These are phyloP conservation scores for Chondrosia reniformis DNA, from an alignment of 37 sponge, comb jelly and placozoan species.

Conservation along the genomic window DNA sequence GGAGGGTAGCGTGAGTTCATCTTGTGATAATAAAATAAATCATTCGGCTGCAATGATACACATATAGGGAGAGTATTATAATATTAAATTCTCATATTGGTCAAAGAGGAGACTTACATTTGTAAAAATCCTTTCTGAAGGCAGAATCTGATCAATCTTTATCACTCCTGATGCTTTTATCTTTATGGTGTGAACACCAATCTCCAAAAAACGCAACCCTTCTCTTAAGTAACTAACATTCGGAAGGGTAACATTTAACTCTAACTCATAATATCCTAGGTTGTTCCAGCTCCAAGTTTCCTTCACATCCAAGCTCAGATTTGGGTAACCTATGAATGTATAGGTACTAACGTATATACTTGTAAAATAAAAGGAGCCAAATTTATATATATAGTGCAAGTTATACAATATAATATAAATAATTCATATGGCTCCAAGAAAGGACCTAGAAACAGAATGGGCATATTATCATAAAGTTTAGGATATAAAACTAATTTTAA, in stretches of 20 bases:
- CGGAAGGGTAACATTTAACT: neutral
- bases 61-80: neutral
- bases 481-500: too few relatives aligned
- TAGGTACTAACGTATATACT: neutral
- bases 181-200: neutral
- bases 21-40: neutral
- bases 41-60: too few relatives aligned
- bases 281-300: neutral
- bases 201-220: neutral
- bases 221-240: neutral
- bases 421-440: too few relatives aligned
- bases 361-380: too few relatives aligned
- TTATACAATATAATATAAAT: too few relatives aligned
- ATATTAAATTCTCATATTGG: neutral
- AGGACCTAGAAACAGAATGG: too few relatives aligned
- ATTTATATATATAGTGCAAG: too few relatives aligned
- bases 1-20: neutral
- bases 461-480: too few relatives aligned
- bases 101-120: neutral
- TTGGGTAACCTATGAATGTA: neutral
- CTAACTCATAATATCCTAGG: neutral
- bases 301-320: neutral
- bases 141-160: constrained; percentile 8
- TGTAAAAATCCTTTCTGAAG: neutral
- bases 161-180: neutral